Percentiles rank a stretch among this genome's conserved stretches.
phyloP scores from a whole-genome alignment of 2,888 invertebrate species.

The Brachyptera putata region DNA sequence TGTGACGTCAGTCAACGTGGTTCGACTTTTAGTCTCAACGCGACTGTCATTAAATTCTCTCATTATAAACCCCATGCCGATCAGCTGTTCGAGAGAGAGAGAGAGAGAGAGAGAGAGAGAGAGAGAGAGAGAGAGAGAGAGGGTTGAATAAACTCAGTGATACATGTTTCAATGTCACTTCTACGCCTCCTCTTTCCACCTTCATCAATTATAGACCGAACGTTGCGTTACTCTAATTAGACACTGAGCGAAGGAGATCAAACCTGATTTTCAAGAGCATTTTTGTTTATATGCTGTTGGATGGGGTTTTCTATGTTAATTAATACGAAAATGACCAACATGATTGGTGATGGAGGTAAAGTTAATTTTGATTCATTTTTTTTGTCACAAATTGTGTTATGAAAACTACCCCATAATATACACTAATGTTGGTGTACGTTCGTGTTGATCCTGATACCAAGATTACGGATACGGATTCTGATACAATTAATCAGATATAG shows the following conservation, averaged over 20 bases:
- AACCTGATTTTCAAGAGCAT: slow-evolving; percentile 1
- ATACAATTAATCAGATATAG: too few relatives aligned
- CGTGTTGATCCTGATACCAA: too few relatives aligned
- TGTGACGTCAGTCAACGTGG: too few relatives aligned
- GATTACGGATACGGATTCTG: too few relatives aligned
- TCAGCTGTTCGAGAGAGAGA: slow-evolving; percentile 3
- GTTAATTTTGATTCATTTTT: too few relatives aligned
- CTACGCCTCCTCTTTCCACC: not conserved
- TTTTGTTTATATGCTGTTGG: too few relatives aligned
- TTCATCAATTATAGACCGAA: not conserved
- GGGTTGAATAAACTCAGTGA: not conserved
- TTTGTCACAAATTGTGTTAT: too few relatives aligned
- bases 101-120: not conserved
- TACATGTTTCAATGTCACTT: not conserved
- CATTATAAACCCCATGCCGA: not conserved
- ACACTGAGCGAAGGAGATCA: not conserved
- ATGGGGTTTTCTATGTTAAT: too few relatives aligned
- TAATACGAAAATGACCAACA: too few relatives aligned
- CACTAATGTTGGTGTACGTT: too few relatives aligned
- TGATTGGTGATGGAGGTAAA: too few relatives aligned
- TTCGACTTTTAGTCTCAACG: not conserved
- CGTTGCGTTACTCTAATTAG: not conserved
- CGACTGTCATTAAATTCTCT: slow-evolving; percentile 5
- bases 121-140: not conserved
- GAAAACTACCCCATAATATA: too few relatives aligned